Evolutionary conservation across 2,888 invertebrate species (phyloP).

Genomic region (Acleris holmiana): DNA sequence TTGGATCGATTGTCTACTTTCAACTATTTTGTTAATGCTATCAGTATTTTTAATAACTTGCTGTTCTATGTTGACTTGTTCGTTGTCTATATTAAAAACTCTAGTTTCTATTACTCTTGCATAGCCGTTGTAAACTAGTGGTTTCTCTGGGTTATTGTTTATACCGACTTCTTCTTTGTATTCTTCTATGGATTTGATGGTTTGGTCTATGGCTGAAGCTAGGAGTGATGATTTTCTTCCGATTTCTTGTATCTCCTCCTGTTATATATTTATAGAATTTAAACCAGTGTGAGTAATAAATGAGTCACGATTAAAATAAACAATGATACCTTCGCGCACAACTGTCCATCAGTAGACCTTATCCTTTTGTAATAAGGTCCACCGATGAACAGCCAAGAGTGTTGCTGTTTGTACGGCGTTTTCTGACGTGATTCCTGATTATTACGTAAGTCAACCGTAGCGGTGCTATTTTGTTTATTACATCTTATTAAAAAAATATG

Average conservation of each 20-base stretch:
- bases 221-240: constrained; percentile 70
- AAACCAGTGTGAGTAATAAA: neutral
- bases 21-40: constrained; percentile 42
- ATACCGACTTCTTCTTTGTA: constrained; percentile 75
- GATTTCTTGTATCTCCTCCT: constrained; percentile 77
- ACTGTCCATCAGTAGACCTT: too few relatives aligned
- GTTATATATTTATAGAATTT: constrained; percentile 23
- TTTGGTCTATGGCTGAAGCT: constrained; percentile 74
- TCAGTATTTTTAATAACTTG: constrained; percentile 42
- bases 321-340: too few relatives aligned
- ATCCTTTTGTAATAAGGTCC: too few relatives aligned
- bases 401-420: too few relatives aligned
- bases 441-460: too few relatives aligned
- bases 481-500: too few relatives aligned
- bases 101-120: constrained; percentile 43
- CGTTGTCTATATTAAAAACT: constrained; percentile 37
- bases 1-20: constrained; percentile 8
- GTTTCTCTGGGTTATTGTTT: constrained; percentile 43
- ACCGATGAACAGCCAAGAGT: too few relatives aligned
- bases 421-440: too few relatives aligned
- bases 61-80: constrained; percentile 34
- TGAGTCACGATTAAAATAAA: neutral
- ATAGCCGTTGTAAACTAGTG: constrained; percentile 43
- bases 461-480: too few relatives aligned
- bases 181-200: constrained; percentile 74